Base-by-base conservation (phyloP, 2,113 vertebrate species). In the Abramis brama region DNA sequence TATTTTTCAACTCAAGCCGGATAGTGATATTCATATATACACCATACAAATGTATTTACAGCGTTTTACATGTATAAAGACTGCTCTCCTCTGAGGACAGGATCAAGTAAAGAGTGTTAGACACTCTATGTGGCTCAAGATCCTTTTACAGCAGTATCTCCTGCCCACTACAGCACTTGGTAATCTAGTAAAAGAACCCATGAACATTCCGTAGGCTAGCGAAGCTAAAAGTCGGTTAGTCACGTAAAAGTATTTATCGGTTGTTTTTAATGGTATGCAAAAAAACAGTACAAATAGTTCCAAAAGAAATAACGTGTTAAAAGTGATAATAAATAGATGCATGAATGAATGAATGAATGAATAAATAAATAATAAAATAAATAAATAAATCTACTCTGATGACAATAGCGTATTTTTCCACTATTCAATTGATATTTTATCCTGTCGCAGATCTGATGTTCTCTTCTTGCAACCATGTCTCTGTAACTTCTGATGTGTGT, bases 41-140 rank as follows among this genome's bases (percentile, higher is more conserved):
- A 91, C 93, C 91, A 93, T 94, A 94, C 90, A 94, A 94, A 94
- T 91, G 92, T 95, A 95, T 96, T 95, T 95, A 95, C 94, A 96
- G 91, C 88, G 89, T 92, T 94, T 93, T 94, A 95, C 94, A 95
- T 91, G 93, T 92, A 94, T 90, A 92, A 85, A 93, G 90, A 92
- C 91, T 89, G 84, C 89, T 90, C 85, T 77, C 74, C 88, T 87
- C 91, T 90, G 79, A 70, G 64, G 70, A 85, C 45, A 79, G 55
- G 57, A 73, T 79, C 57, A 43, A 78, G 82, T 82, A 70, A 73
- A 62, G 85, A 82, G 79, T 47, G 79, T 73, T 82, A 50, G 47
- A 83, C 81, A 71, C 66, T 57, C 68, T 83, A 27, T 70, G 66
- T 83, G 81, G 68, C 81, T 83, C 81, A 73, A 19, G 50, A 83